Evolutionary conservation across 2,113 vertebrate species (phyloP), one percentile per base, ranked within the genome.

Genomic region (Lepisosteus osseus): DNA sequence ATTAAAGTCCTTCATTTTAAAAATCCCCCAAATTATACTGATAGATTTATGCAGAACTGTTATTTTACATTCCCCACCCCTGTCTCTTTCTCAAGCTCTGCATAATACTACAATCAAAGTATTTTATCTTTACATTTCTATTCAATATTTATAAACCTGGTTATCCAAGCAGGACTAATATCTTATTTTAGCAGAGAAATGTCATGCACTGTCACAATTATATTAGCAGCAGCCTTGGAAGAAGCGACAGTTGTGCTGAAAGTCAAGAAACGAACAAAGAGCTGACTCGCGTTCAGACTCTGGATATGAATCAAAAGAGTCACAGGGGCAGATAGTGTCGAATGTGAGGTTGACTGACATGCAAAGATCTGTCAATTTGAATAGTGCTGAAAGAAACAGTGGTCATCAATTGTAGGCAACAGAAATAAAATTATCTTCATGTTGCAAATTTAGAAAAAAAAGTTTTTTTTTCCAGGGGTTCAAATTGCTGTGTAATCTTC

Each of bases 131-230:
- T 76, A 80, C 82, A 79, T 69, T 74, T 75, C 74, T 67, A 73
- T 77, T 90, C 82, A 80, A 80, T 87, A 87, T 90, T 88, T 86
- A 90, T 84, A 79, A 84, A 78, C 70, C 80, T 72, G 83, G 76
- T 76, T 82, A 85, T 80, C 75, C 40, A 73, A 78, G 84, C 78
- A 84, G 79, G 82, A 65, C 64, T 56, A 72, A 80, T 83, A 79
- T 86, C 81, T 84, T 12, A 68, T 81, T 85, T 83, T 76, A 54
- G 70, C 69, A 73, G 78, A 82, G 80, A 75, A 82, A 77, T 79
- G 81, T 80, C 83, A 86, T 64, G 74, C 84, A 77, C 78, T 80
- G 82, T 61, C 75, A 75, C 82, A 81, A 76, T 84, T 81, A 82
- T 82, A 77, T 77, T 72, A 84, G 78, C 82, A 70, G 65, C 74